These are phyloP conservation scores for Odontophorus gujanensis DNA, from an alignment of 2,113 vertebrate genomes.

Conservation along the genomic window DNA sequence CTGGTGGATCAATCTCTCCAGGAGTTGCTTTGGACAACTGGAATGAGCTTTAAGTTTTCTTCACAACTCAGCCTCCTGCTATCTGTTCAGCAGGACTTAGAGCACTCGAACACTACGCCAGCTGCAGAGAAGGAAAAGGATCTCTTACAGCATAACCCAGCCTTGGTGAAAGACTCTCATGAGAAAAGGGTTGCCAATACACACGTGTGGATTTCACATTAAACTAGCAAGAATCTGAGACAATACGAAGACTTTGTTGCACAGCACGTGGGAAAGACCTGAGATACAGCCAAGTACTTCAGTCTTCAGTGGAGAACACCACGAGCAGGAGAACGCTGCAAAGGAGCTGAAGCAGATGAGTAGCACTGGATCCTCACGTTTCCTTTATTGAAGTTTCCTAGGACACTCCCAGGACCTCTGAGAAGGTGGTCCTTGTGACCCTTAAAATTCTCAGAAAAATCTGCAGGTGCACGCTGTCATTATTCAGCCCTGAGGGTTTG, in stretches of 20 bases:
- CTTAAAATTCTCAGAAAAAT: background rate
- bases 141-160: background rate
- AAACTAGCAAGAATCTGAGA: background rate
- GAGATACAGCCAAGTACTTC: rapidly evolving
- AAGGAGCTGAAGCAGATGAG: background rate
- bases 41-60: background rate
- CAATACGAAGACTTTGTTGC: background rate
- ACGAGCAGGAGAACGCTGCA: background rate
- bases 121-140: background rate
- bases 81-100: background rate
- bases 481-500: background rate
- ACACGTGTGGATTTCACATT: background rate
- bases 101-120: background rate
- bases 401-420: background rate
- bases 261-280: rapidly evolving
- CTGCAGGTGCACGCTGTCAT: rapidly evolving
- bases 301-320: background rate
- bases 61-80: background rate
- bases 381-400: background rate
- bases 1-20: background rate
- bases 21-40: background rate
- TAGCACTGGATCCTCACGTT: background rate
- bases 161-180: background rate
- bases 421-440: background rate
- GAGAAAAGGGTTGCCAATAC: background rate